Percentiles rank a stretch among this genome's conserved stretches.
Evolutionary conservation across 2,113 vertebrate species (phyloP).

Genomic region (Hydrochoerus hydrochaeris): DNA sequence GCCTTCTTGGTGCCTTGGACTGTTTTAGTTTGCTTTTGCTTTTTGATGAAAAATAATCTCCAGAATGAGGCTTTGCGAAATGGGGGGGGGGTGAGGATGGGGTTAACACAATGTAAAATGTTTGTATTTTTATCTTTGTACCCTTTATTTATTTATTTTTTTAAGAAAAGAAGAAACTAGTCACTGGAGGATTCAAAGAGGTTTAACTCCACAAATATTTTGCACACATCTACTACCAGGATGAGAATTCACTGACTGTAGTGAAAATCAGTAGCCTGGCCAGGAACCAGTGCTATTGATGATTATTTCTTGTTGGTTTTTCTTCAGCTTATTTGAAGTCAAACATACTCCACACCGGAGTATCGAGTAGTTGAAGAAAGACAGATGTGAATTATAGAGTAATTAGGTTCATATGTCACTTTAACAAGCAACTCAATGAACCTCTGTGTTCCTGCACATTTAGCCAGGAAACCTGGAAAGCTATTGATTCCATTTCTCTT

Average conservation of each 20-base stretch:
- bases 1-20: neutral
- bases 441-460: neutral
- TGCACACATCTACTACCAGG: neutral
- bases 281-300: neutral
- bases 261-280: slow-evolving; percentile 38
- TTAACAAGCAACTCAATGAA: slow-evolving; percentile 45
- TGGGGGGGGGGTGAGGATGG: neutral
- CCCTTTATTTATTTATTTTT: neutral
- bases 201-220: neutral
- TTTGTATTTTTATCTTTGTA: slow-evolving; percentile 40
- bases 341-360: slow-evolving; percentile 7
- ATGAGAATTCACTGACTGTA: neutral
- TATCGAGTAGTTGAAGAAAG: slow-evolving; percentile 61
- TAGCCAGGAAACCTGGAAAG: slow-evolving; percentile 34
- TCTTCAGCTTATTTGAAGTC: slow-evolving; percentile 18
- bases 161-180: slow-evolving; percentile 6
- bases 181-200: neutral
- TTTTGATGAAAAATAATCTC: slow-evolving; percentile 25
- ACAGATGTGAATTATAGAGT: slow-evolving; percentile 42
- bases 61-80: neutral
- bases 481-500: slow-evolving; percentile 24
- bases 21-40: slow-evolving; percentile 32
- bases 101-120: neutral
- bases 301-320: slow-evolving; percentile 49
- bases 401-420: slow-evolving; percentile 64